A percentile compares a stretch with the other conserved stretches of the same genome.
Conservation (phyloP, 2,888 invertebrate genomes). For the Tinea pellionella region DNA sequence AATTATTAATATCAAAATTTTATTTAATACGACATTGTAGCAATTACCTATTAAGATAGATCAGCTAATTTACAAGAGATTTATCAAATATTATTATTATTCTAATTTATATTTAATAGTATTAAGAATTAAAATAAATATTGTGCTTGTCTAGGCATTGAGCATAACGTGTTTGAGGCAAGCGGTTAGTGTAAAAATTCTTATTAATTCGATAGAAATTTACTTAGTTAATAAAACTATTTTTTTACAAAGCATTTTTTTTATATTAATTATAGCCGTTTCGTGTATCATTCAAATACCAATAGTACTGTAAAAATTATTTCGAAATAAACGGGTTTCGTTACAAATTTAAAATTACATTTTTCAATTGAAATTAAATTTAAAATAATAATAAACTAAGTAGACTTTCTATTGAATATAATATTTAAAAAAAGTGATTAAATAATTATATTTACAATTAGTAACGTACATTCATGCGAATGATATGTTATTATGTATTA, state of each 20-base stretch:
- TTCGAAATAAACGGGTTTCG: no score
- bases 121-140: background rate
- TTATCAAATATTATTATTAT: background rate
- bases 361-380: no score
- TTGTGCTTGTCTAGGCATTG: slow-evolving; percentile 21
- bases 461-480: slow-evolving; percentile 8
- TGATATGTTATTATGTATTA: background rate
- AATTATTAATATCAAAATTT: background rate
- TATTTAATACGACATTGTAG: background rate
- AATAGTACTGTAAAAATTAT: no score
- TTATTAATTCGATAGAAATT: background rate
- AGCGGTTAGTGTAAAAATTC: slow-evolving; percentile 49
- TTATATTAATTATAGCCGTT: no score
- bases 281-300: no score
- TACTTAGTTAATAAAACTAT: background rate
- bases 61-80: background rate
- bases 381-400: background rate
- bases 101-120: no score
- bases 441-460: background rate
- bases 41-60: background rate
- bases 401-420: background rate
- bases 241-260: no score
- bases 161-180: slow-evolving; percentile 50
- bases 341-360: no score
- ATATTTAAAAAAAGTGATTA: background rate